These are phyloP conservation scores for Lithosia quadra DNA, from an alignment of 2,888 invertebrate genomes.

Conservation along the genomic window DNA sequence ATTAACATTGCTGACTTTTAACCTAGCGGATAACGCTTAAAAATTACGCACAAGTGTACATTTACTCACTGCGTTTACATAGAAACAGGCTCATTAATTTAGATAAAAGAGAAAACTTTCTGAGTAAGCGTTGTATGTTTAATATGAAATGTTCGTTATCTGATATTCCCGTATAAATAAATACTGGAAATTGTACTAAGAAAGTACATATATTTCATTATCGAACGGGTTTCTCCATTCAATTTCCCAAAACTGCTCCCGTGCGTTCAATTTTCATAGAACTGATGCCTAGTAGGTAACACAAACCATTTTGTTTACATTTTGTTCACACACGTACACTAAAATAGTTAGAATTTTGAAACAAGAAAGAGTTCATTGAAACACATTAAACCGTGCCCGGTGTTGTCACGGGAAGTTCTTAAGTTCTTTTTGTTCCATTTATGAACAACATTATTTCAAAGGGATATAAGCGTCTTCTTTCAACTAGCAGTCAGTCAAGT, in stretches of 20 bases:
- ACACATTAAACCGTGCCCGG: slow-evolving; percentile 48
- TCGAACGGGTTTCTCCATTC: background rate
- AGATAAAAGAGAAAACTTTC: background rate
- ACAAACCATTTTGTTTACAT: slow-evolving; percentile 50
- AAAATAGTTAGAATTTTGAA: slow-evolving; percentile 41
- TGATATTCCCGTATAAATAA: background rate
- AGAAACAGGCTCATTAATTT: slow-evolving; percentile 3
- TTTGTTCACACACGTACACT: slow-evolving; percentile 22
- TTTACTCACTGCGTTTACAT: slow-evolving; percentile 5
- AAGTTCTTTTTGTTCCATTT: slow-evolving; percentile 45
- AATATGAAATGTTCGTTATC: background rate
- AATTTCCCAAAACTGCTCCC: slow-evolving; percentile 30
- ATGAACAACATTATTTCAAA: slow-evolving; percentile 43
- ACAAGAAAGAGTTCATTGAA: slow-evolving; percentile 45
- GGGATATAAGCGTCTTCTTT: slow-evolving; percentile 36
- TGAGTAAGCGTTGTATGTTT: background rate
- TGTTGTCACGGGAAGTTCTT: slow-evolving; percentile 49
- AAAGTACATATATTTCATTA: background rate
- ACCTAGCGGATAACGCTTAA: slow-evolving; percentile 28
- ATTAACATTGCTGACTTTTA: slow-evolving; percentile 21
- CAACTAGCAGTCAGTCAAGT: slow-evolving; percentile 33
- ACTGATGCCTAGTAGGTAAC: slow-evolving; percentile 29
- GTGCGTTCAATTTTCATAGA: slow-evolving; percentile 27
- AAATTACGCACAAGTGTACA: slow-evolving; percentile 25
- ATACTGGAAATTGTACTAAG: background rate